phyloP scores from a whole-genome alignment of 2,797 vertebrate species.

The Antennarius maculatus region DNA sequence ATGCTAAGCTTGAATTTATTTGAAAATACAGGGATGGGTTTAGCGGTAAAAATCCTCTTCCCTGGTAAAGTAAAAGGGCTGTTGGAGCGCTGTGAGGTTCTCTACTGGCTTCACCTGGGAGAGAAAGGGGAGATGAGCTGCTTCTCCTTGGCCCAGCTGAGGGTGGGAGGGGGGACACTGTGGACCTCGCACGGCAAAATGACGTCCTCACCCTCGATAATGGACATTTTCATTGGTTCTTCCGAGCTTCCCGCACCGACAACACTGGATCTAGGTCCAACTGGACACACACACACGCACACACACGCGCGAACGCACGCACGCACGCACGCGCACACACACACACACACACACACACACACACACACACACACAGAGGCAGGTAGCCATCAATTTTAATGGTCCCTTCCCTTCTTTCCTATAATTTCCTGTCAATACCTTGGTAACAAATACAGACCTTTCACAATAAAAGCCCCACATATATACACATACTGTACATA shows the following conservation, averaged over 20 bases:
- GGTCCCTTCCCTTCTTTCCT: no score
- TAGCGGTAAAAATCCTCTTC: background rate
- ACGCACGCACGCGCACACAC: no score
- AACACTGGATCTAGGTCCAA: slow-evolving; percentile 86
- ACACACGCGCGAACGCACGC: background rate
- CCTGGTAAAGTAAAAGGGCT: background rate
- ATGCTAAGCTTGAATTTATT: slow-evolving; percentile 2
- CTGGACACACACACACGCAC: slow-evolving; percentile 72
- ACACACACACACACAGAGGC: slow-evolving; percentile 24
- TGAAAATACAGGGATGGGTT: background rate
- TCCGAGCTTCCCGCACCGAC: slow-evolving; percentile 62
- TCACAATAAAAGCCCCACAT: no score
- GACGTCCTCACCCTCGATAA: slow-evolving; percentile 86
- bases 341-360: no score
- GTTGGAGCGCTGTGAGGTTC: background rate
- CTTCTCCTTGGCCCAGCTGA: slow-evolving; percentile 93
- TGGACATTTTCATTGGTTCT: slow-evolving; percentile 82
- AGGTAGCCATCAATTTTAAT: background rate
- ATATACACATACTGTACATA: no score
- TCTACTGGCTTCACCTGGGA: slow-evolving; percentile 82
- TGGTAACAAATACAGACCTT: no score
- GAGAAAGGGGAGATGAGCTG: slow-evolving; percentile 96
- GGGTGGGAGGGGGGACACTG: slow-evolving; percentile 90
- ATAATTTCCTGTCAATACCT: no score
- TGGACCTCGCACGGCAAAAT: slow-evolving; percentile 91